Evolutionary conservation across 2,113 vertebrate genomes (phyloP), one percentile per base, ranked within the genome.

Genomic region (Scomber japonicus): DNA sequence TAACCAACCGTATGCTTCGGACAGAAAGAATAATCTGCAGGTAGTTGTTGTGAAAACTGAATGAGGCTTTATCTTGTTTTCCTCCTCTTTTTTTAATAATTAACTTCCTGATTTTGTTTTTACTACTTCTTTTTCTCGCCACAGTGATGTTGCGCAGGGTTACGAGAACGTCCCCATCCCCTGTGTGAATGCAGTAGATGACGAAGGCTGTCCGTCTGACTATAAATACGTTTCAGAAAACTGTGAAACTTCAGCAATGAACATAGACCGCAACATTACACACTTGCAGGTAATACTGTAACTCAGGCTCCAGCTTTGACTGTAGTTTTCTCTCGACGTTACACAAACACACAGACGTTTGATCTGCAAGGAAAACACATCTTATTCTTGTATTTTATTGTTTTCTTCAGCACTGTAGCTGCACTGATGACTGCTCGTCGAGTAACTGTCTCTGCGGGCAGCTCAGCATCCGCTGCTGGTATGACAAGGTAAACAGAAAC

Each of bases 391-490:
- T 71, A 14, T 3, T 3, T 40, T 19, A 2, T 0, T 73, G 0
- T 44, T 62, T 14, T 15, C 63, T 81, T 48, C 75, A 97, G 97
- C 96, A 98, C 81, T 98, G 97, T 83, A 95, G 95, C 2, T 98
- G 97, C 68, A 92, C 93, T 46, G 97, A 98, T 0, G 97, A 98
- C 93, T 98, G 97, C 76, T 97, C 97, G 2, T 97, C 97, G 65
- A 97, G 96, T 89, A 97, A 98, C 90, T 98, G 97, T 75, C 95
- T 98, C 0, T 98, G 97, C 24, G 97, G 97, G 44, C 97, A 98
- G 86, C 97, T 98, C 69, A 98, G 97, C 85, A 98, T 98, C 80
- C 96, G 97, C 68, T 98, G 97, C 93, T 98, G 97, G 97, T 98
- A 98, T 14, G 97, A 98, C 87, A 98, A 98, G 97, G 97, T 98